Base-by-base conservation (phyloP, 64 coral and sea anemone species). In the Stichodactyla helianthus region DNA sequence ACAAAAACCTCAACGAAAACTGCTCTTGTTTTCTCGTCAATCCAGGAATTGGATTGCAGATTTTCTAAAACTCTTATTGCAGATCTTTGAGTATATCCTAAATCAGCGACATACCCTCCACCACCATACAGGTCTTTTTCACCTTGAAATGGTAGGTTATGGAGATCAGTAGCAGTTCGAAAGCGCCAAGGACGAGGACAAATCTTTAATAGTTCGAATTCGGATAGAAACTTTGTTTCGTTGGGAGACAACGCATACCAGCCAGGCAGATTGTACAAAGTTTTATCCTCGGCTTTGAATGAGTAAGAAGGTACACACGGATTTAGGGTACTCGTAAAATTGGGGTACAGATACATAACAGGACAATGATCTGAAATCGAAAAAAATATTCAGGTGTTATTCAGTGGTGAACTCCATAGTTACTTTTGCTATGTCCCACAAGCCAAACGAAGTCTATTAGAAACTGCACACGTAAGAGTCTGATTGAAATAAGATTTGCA, bases 111-210 rank as follows among this genome's bases (percentile, higher is more conserved):
- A 62, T 90, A 97, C 10, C 94, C 94, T 58, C 94, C 94, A 12
- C 94, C 94, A 26, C 94, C 70, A 52, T 93, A 97, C 83, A 97
- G 57, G 4, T 28, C 88, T 67, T 77, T 86, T 55, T 89, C 31
- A 2, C 94, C 94, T 65, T 93, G 88, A 12, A 79, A 87, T 11
- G 94, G 94, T 1, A 97, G 52, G 22, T 59, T 97, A 14, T 93
- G 84, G 14, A 97, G 91, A 31, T 93, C 81, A 26, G 63, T 77
- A 65, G 88, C 85, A 17, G 81, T 87, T 13, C 86, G 84, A 52
- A 93, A 97, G 28, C 91, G 88, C 94, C 94, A 97, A 55, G 94
- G 94, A 53, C 91, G 92, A 0, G 94, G 94, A 65, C 94, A 97
- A 77, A 97, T 97, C 62, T 90, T 15, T 16, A 85, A 83, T 10